These are phyloP conservation scores for Centropristis striata DNA, from an alignment of 2,113 vertebrate species.

Conservation along the genomic window DNA sequence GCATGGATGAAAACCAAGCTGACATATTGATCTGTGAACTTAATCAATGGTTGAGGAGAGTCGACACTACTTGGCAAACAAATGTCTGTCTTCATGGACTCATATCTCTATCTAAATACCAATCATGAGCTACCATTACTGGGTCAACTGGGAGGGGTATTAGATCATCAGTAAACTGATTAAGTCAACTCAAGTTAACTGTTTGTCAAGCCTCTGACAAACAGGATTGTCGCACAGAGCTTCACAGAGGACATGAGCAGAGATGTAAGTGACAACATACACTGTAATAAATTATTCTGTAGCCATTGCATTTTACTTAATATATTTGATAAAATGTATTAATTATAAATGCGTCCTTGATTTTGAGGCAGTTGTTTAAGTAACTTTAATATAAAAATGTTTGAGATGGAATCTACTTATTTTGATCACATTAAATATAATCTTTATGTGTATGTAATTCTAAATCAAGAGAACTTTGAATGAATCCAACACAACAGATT, in stretches of 20 bases:
- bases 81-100: constrained; percentile 64
- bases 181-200: constrained; percentile 64
- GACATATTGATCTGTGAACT: constrained; percentile 67
- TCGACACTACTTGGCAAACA: constrained; percentile 58
- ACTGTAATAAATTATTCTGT: no score
- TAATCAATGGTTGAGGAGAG: constrained; percentile 58
- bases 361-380: no score
- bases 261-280: constrained; percentile 24
- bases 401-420: no score
- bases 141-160: constrained; percentile 56
- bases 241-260: neutral
- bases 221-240: constrained; percentile 18
- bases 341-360: no score
- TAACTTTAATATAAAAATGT: no score
- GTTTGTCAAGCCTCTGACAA: constrained; percentile 54
- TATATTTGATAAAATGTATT: no score
- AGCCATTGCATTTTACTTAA: no score
- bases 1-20: constrained; percentile 63
- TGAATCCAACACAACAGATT: no score
- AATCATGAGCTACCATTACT: constrained; percentile 59
- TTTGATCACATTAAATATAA: no score
- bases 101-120: constrained; percentile 68
- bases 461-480: no score
- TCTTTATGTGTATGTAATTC: no score
- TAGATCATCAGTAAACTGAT: constrained; percentile 71